A percentile compares a stretch with the other conserved stretches of the same genome.
Conservation (phyloP, 37 sponge, comb jelly and placozoan species). For the Ephydatia muelleri region DNA sequence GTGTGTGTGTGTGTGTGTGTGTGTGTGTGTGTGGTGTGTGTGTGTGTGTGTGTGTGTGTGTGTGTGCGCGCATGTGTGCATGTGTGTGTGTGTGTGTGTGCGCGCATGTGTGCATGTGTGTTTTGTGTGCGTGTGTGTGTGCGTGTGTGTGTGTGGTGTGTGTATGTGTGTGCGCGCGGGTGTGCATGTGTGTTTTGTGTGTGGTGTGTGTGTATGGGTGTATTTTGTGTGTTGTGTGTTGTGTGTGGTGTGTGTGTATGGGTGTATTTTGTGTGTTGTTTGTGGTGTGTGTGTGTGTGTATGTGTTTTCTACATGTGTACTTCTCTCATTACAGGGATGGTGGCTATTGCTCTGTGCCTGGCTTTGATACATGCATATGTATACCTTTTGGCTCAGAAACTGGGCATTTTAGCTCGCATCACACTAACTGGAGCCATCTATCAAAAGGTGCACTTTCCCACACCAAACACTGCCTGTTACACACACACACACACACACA, state of each 20-base stretch:
- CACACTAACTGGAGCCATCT: constrained; percentile 63
- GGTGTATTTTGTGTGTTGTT: not conserved
- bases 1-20: too few relatives aligned
- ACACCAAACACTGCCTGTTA: too few relatives aligned
- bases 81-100: too few relatives aligned
- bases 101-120: too few relatives aligned
- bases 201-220: too few relatives aligned
- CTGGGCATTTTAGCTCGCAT: constrained; percentile 59
- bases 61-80: not conserved
- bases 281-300: too few relatives aligned
- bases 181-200: not conserved
- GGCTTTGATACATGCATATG: constrained; percentile 36
- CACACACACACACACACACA: too few relatives aligned
- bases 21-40: too few relatives aligned
- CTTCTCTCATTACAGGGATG: not conserved
- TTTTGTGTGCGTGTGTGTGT: too few relatives aligned
- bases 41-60: too few relatives aligned
- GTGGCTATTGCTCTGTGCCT: not conserved
- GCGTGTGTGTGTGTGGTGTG: too few relatives aligned
- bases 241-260: too few relatives aligned
- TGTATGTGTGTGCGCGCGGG: not conserved
- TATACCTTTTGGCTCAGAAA: constrained; percentile 55
- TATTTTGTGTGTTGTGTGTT: not conserved
- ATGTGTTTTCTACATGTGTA: not conserved
- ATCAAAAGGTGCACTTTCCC: constrained; percentile 63